phyloP scores from a whole-genome alignment of 2,888 invertebrate genomes.

The Dicyrtomina minuta region DNA sequence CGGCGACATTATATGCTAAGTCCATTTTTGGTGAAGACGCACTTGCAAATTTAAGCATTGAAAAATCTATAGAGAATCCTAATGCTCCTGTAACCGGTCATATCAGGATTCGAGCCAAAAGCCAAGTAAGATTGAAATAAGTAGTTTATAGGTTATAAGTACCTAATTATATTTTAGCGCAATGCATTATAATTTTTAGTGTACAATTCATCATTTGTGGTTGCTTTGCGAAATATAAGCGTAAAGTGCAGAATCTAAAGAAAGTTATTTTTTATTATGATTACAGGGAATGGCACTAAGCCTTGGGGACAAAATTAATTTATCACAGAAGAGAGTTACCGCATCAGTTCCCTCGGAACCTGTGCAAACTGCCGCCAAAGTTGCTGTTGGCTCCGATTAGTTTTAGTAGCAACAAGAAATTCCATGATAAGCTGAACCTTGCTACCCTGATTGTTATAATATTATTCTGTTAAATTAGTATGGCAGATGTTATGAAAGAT shows the following conservation, averaged over 20 bases:
- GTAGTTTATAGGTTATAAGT: no score
- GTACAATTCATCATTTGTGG: no score
- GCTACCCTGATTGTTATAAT: constrained; percentile 7
- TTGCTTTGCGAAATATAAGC: no score
- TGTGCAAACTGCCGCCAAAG: constrained; percentile 15
- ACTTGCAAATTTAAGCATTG: constrained; percentile 96
- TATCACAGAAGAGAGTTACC: constrained; percentile 71
- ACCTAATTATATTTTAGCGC: no score
- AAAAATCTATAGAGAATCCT: constrained; percentile 84
- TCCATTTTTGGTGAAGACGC: constrained; percentile 99
- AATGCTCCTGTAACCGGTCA: constrained; percentile 91
- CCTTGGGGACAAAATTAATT: constrained; percentile 96
- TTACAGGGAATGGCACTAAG: constrained; percentile 95
- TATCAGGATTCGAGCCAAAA: constrained; percentile 96
- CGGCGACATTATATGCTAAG: constrained; percentile 98
- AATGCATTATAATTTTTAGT: no score
- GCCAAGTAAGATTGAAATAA: constrained; percentile 68
- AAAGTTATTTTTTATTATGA: no score
- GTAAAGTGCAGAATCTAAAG: no score
- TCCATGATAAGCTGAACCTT: constrained; percentile 5
- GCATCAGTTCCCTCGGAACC: not conserved
- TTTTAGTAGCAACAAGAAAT: constrained; percentile 5
- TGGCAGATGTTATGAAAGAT: constrained; percentile 15
- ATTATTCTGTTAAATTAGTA: not conserved
- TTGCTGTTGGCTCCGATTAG: constrained; percentile 8